These are phyloP conservation scores for Cyprinodon tularosa DNA, from an alignment of 2,113 vertebrate species.

Conservation along the genomic window DNA sequence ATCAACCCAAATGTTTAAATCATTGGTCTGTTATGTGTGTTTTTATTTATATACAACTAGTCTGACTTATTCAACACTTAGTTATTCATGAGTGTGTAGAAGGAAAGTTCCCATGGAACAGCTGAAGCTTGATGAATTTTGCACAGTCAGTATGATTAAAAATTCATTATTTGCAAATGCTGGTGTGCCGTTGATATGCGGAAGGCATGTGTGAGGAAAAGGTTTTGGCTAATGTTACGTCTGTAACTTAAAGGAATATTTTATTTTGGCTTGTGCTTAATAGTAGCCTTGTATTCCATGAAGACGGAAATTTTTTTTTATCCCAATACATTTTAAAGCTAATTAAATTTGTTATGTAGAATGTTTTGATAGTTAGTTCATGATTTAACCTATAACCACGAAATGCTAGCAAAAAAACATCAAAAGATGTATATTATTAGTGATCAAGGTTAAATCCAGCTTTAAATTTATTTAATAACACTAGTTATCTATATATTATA, in stretches of 20 bases:
- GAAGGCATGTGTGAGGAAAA: slow-evolving; percentile 15
- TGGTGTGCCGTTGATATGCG: slow-evolving; percentile 1
- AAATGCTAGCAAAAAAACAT: too few relatives aligned
- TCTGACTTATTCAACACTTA: slow-evolving; percentile 1
- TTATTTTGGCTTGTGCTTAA: too few relatives aligned
- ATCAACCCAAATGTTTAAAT: slow-evolving; percentile 30
- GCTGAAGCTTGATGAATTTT: slow-evolving; percentile 22
- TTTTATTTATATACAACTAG: too few relatives aligned
- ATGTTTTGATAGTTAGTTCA: too few relatives aligned
- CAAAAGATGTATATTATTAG: too few relatives aligned
- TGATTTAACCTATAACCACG: too few relatives aligned
- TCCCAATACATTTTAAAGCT: background rate
- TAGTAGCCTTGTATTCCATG: too few relatives aligned
- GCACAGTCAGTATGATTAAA: slow-evolving; percentile 33
- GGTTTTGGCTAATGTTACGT: slow-evolving; percentile 22
- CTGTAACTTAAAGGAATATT: slow-evolving; percentile 8
- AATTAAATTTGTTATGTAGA: background rate
- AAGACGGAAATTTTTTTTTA: too few relatives aligned
- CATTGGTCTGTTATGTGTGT: too few relatives aligned
- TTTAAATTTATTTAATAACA: too few relatives aligned
- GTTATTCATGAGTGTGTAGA: slow-evolving; percentile 2
- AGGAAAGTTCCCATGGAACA: slow-evolving; percentile 17
- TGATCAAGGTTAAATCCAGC: too few relatives aligned
- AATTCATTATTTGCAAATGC: slow-evolving; percentile 41
- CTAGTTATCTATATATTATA: too few relatives aligned